Evolutionary conservation across 2,888 invertebrate genomes (phyloP), one percentile per base, ranked within the genome.

Genomic region (Erebia epiphron): DNA sequence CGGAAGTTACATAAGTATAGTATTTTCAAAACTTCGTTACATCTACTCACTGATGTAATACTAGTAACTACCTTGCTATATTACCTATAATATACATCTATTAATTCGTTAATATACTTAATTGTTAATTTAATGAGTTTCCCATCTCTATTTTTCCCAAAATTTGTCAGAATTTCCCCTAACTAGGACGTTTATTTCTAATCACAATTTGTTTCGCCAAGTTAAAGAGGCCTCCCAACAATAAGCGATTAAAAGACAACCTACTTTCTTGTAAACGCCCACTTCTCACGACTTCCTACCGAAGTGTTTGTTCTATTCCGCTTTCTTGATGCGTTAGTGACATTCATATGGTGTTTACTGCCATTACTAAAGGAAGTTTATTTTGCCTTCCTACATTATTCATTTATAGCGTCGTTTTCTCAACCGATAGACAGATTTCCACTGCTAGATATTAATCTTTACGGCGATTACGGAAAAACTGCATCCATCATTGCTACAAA

Each of bases 221-320:
- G 54, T 60, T 65, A 52, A 50, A 70, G 41, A 71, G 57, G 49
- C 43, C 46, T 67, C 57, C 67, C 61, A 68, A 86, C 88, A 88
- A 86, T 86, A 57, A 75, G 78, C 77, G 79, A 86, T 87, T 86
- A 84, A 82, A 78, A 76, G 78, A 78, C 85, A 88, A 83, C 85
- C 84, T 78, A 89, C 90, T 91, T 91, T 90, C 90, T 83, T 86
- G 77, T 78, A 79, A 76, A 80, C 79, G 84, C 86, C 89, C 83
- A 88, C 83, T 91, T 91, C 91, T 89, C 91, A 91, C 89, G 91
- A 88, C 88, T 89, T 86, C 84, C 82, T 84, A 80, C 71, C 65
- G 63, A 49, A 61, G 60, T 73, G 72, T 84, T 83, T 82, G 79
- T 83, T 78, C 78, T 79, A 86, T 86, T 85, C 86, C 83, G 87